Evolutionary conservation across 92 coral and sea anemone species (phyloP), one percentile per base, ranked within the genome.

Genomic region (Micromussa lordhowensis): DNA sequence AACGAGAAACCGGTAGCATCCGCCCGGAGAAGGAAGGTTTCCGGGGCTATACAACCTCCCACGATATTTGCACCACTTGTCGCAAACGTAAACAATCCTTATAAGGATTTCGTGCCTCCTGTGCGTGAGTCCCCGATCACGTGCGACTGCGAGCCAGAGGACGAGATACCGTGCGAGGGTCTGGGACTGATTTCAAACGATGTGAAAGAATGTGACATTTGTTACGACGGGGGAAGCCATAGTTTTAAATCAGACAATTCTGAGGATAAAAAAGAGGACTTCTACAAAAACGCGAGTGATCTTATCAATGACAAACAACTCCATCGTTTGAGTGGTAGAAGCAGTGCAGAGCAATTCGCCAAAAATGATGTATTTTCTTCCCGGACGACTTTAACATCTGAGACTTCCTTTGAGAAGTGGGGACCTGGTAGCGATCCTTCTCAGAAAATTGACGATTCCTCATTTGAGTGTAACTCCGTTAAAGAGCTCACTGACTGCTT

Each of bases 61-160:
- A 57, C 90, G 4, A 86, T 95, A 77, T 95, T 93, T 82, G 98
- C 98, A 59, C 90, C 91, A 32, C 89, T 95, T 32, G 93, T 95
- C 36, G 84, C 93, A 9, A 89, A 95, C 72, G 96, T 90, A 3
- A 92, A 90, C 49, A 95, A 90, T 79, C 98, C 98, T 22, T 95
- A 95, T 57, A 92, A 94, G 69, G 98, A 95, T 58, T 95, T 95
- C 72, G 96, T 93, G 12, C 98, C 98, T 53, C 96, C 96, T 26
- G 66, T 93, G 61, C 94, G 98, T 17, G 98, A 95, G 68, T 93
- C 98, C 22, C 64, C 95, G 29, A 93, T 95, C 64, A 93, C 89
- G 11, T 95, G 95, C 64, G 88, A 89, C 68, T 93, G 96, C 36
- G 89, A 73, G 18, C 79, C 75, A 59, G 82, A 36, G 82, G 66